Evolutionary conservation across 2,797 vertebrate genomes (phyloP).

Genomic region (Poecilia gillii): DNA sequence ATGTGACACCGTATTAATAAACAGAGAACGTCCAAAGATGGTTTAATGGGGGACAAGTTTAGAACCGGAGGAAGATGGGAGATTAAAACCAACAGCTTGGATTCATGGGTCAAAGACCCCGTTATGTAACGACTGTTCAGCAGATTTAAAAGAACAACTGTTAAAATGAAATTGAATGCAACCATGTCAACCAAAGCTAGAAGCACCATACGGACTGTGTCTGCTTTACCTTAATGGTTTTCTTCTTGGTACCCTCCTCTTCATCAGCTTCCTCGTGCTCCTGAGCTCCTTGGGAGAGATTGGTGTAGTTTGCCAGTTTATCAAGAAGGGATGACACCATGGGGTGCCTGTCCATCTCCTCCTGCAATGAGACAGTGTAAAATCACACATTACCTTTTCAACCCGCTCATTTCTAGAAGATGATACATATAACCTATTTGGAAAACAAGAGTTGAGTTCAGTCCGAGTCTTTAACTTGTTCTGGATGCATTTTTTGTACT

Average conservation of each 20-base stretch:
- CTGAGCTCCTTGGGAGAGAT: slow-evolving; percentile 93
- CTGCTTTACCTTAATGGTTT: slow-evolving; percentile 85
- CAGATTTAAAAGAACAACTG: slow-evolving; percentile 18
- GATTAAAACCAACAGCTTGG: slow-evolving; percentile 11
- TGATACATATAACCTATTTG: neutral
- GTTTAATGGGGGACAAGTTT: neutral
- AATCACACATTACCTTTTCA: neutral
- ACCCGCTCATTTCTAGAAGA: neutral
- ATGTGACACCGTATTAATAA: too few relatives aligned
- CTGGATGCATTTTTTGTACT: neutral
- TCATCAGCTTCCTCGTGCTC: slow-evolving; percentile 93
- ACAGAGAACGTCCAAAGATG: neutral
- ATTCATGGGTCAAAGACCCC: slow-evolving; percentile 29
- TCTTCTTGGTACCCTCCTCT: slow-evolving; percentile 88
- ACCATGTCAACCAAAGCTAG: neutral
- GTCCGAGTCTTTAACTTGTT: neutral
- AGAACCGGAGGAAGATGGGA: neutral
- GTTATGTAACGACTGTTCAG: slow-evolving; percentile 33
- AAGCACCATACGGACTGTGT: neutral
- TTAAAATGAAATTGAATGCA: slow-evolving; percentile 19
- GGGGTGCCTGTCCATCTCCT: slow-evolving; percentile 98
- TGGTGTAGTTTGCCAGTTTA: slow-evolving; percentile 96
- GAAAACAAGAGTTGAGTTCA: neutral
- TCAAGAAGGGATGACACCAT: slow-evolving; percentile 97
- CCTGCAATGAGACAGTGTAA: slow-evolving; percentile 77